Base-by-base conservation (phyloP, 37 sponge, comb jelly and placozoan species). In the Lycopodina hypogea region DNA sequence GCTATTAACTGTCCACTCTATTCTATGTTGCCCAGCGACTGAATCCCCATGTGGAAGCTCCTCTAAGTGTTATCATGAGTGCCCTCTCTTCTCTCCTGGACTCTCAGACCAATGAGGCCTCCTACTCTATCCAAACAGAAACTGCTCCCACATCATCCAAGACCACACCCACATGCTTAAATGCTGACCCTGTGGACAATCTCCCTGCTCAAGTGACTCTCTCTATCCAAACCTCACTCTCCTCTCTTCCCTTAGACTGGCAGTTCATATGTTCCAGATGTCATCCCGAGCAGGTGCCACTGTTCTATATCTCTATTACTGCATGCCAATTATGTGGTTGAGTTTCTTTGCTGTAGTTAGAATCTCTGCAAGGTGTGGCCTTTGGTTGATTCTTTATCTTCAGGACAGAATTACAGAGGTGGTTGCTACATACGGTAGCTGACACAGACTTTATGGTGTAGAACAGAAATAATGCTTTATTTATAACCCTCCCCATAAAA, bases 1-100 rank as follows among this genome's bases (percentile, higher is more conserved):
- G n/a, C n/a, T n/a, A n/a, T n/a, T n/a, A n/a, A n/a, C n/a, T n/a
- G n/a, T n/a, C n/a, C n/a, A n/a, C n/a, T n/a, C n/a, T n/a, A n/a
- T n/a, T n/a, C n/a, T n/a, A 29, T 65, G 11, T 18, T 33, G 14
- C 68, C 2, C 64, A 91, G 92, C 6, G 40, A 9, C 45, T 87
- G 36, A 93, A 93, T 51, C 78, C 81, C 6, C 77, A 75, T 24
- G 71, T 93, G 18, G 93, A 93, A 55, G 93, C 83, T 21, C 90
- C 93, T 14, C 30, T 78, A 4, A 23, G 56, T 6, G 62, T 74
- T 23, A 77, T 93, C 17, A 78, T 78, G 23, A 71, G 65, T 53
- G 60, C 59, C 71, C 72, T 90, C 52, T 61, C 82, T 30, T 14
- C 81, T 24, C 73, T 71, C 74, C 42, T 90, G n/a, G 52, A 81